These are phyloP conservation scores for Halichoeres trimaculatus DNA, from an alignment of 2,113 vertebrate genomes.

Conservation along the genomic window DNA sequence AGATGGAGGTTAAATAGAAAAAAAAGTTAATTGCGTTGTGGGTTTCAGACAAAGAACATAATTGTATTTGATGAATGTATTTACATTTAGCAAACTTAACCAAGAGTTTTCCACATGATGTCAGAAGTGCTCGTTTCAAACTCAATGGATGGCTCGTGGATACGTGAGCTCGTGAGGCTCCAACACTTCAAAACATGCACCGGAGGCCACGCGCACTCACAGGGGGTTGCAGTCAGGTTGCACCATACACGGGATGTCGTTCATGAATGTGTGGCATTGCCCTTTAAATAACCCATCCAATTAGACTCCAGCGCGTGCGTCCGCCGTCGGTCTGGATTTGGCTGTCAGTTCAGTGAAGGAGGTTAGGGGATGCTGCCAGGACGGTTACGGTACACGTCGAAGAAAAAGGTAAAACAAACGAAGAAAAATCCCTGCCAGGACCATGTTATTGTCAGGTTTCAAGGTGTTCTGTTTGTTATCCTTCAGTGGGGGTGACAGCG, in stretches of 20 bases:
- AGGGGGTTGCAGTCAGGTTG: not conserved
- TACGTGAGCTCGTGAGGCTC: not conserved
- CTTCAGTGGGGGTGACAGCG: not conserved
- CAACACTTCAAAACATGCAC: not conserved
- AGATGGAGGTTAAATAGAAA: too few species aligned
- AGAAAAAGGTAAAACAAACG: constrained; percentile 51
- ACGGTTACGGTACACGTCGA: constrained; percentile 11
- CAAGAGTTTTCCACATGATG: not conserved
- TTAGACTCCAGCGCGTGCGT: constrained; percentile 4
- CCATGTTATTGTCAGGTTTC: too few species aligned
- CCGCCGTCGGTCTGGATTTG: not conserved
- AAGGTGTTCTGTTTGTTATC: too few species aligned
- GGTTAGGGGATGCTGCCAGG: constrained; percentile 43
- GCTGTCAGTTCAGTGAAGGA: constrained; percentile 12
- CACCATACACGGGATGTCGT: not conserved
- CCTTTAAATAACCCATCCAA: constrained; percentile 62
- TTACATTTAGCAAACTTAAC: not conserved
- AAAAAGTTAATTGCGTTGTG: too few species aligned
- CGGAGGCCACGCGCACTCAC: too few species aligned
- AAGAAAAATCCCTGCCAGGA: too few species aligned
- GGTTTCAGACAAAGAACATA: too few species aligned
- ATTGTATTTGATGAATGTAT: too few species aligned
- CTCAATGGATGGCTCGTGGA: not conserved
- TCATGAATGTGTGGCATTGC: constrained; percentile 22
- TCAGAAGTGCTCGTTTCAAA: not conserved